Evolutionary conservation across 23 tunicate species (phyloP).

Genomic region (Trididemnum miniatum): DNA sequence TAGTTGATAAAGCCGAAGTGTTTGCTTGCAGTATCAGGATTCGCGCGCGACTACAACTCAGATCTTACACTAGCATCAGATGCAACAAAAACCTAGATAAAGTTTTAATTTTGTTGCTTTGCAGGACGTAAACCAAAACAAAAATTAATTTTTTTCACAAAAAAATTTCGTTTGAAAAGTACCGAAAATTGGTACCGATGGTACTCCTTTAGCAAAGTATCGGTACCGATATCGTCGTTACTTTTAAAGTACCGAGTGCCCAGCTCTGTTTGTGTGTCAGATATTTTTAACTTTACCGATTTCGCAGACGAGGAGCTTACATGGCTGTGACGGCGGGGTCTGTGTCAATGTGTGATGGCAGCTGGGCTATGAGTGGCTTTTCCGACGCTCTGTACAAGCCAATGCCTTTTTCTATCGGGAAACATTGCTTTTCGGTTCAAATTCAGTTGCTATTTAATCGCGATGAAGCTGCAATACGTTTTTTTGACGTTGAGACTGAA

Average conservation of each 20-base stretch:
- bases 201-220: neutral
- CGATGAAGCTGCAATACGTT: conserved; percentile 36
- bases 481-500: conserved; percentile 40
- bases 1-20: no score
- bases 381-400: neutral
- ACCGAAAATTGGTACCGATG: neutral
- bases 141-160: no score
- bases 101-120: no score
- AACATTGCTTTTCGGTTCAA: conserved; percentile 21
- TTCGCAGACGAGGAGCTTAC: conserved; percentile 42
- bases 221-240: no score
- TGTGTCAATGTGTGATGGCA: neutral
- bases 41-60: no score
- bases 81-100: no score
- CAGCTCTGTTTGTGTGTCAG: neutral
- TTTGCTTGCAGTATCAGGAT: no score
- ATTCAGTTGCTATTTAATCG: neutral
- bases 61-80: no score
- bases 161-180: no score
- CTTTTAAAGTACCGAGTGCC: no score
- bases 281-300: neutral
- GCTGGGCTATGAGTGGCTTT: neutral
- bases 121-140: no score
- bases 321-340: neutral
- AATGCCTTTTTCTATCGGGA: conserved; percentile 5